These are phyloP conservation scores for Astur gentilis DNA, from an alignment of 2,113 vertebrate genomes.

Conservation along the genomic window DNA sequence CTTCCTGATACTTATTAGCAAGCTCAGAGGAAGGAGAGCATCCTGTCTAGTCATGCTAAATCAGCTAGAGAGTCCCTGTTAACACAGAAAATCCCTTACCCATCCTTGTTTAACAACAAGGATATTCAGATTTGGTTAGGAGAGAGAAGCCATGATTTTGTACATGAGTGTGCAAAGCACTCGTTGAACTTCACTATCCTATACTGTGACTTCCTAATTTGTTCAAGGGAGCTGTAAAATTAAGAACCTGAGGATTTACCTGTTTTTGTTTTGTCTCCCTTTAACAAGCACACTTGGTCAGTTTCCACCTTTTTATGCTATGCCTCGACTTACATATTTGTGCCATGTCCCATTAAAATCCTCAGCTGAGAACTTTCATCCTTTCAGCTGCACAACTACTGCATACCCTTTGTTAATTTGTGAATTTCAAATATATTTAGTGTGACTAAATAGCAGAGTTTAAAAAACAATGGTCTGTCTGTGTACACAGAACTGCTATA, in stretches of 20 bases:
- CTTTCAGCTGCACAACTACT: background rate
- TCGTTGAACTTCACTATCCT: background rate
- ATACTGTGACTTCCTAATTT: background rate
- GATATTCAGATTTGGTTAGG: background rate
- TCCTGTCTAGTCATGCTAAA: conserved; percentile 32
- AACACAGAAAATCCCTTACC: background rate
- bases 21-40: conserved; percentile 12
- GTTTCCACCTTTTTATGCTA: background rate
- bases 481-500: background rate
- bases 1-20: conserved; percentile 18
- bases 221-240: background rate
- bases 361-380: background rate
- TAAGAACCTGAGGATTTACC: background rate
- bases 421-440: background rate
- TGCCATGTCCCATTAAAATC: background rate
- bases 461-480: background rate
- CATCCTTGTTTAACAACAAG: background rate
- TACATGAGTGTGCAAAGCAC: background rate
- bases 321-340: background rate
- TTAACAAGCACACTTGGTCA: background rate
- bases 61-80: background rate
- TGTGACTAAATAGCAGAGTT: background rate
- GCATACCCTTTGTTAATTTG: background rate
- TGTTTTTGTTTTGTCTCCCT: background rate
- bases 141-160: background rate